A percentile compares a stretch with the other conserved stretches of the same genome.
Conservation (phyloP, 2,888 invertebrate genomes). For the Troides oblongomaculatus region DNA sequence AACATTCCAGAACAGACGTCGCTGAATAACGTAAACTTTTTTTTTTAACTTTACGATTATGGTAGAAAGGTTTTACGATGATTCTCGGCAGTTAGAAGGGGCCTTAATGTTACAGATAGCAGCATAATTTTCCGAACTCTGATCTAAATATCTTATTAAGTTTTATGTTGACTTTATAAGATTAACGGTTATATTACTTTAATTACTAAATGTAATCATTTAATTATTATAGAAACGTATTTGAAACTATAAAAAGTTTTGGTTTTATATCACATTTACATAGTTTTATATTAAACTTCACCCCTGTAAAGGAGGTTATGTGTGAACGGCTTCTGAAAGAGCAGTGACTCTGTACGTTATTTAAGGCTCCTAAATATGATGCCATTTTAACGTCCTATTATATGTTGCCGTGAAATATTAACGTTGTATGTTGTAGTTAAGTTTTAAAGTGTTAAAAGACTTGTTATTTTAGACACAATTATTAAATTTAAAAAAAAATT, state of each 20-base stretch:
- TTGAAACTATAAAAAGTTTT: too few relatives aligned
- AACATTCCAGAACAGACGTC: constrained; percentile 24
- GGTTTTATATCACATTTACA: not conserved
- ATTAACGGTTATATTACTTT: not conserved
- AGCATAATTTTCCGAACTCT: constrained; percentile 9
- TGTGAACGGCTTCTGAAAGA: not conserved
- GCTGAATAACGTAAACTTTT: constrained; percentile 13
- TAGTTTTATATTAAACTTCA: not conserved
- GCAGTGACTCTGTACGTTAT: not conserved
- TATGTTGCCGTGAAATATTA: not conserved
- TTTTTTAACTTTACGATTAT: constrained; percentile 23
- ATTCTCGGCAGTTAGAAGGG: constrained; percentile 7
- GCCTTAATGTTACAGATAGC: constrained; percentile 16
- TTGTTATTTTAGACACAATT: too few relatives aligned
- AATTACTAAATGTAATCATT: too few relatives aligned
- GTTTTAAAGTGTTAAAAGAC: too few relatives aligned
- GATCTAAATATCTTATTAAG: constrained; percentile 1
- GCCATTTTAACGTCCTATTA: not conserved
- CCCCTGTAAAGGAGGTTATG: not conserved
- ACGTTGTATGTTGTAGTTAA: not conserved
- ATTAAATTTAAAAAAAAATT: too few relatives aligned
- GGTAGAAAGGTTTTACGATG: constrained; percentile 18
- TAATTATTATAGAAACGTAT: too few relatives aligned
- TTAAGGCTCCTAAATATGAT: not conserved
- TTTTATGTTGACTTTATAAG: not conserved